Evolutionary conservation across 2,888 invertebrate genomes (phyloP).

Genomic region (Ectemnius cavifrons): DNA sequence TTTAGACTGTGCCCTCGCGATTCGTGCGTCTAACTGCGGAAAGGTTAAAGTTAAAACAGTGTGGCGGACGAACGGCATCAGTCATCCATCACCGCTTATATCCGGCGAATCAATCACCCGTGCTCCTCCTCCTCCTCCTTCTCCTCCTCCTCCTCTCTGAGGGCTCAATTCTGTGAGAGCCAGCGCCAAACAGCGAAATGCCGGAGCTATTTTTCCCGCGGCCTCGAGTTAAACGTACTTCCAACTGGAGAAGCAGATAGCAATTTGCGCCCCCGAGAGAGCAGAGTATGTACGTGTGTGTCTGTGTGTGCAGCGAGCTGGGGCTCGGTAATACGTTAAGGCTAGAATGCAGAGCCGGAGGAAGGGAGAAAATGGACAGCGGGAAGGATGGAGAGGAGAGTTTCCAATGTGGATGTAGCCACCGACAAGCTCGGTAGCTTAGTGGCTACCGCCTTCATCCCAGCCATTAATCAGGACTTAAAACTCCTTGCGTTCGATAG

Average conservation of each 20-base stretch:
- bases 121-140: too few species aligned
- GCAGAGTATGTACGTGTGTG: slow-evolving; percentile 17
- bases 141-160: too few species aligned
- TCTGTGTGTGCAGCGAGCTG: slow-evolving; percentile 1
- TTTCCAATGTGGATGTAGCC: slow-evolving; percentile 54
- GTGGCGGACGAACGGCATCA: too few species aligned
- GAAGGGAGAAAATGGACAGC: slow-evolving; percentile 30
- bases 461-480: slow-evolving; percentile 58
- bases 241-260: slow-evolving; percentile 4
- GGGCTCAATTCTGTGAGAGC: too few species aligned
- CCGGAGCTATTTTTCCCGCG: slow-evolving; percentile 14
- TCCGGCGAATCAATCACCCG: too few species aligned
- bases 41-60: too few species aligned
- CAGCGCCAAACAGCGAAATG: neutral
- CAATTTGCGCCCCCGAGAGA: slow-evolving; percentile 18
- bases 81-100: too few species aligned
- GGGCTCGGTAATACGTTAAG: slow-evolving; percentile 50
- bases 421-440: slow-evolving; percentile 54
- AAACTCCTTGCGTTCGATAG: slow-evolving; percentile 46
- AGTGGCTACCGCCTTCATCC: slow-evolving; percentile 53
- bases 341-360: slow-evolving; percentile 24
- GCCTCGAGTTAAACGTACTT: slow-evolving; percentile 1
- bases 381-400: slow-evolving; percentile 20
- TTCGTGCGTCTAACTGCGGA: too few species aligned
- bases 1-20: too few species aligned